Evolutionary conservation across 1,140 invertebrate genomes (phyloP).

Genomic region (Drosophila gunungcola): DNA sequence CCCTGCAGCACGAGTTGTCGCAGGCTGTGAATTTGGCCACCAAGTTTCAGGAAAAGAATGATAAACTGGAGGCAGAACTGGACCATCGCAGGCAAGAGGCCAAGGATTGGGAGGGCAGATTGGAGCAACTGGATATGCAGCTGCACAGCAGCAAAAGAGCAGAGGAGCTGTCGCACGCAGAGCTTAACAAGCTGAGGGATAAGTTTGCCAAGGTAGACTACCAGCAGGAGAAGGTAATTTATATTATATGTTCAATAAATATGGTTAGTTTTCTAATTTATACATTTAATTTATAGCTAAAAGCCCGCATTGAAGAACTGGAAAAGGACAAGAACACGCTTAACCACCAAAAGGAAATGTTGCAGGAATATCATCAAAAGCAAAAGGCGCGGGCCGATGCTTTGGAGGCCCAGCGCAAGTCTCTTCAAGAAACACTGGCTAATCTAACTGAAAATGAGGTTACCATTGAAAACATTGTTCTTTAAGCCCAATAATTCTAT

Average conservation of each 20-base stretch:
- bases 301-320: constrained; percentile 60
- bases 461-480: too few species aligned
- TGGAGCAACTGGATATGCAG: constrained; percentile 74
- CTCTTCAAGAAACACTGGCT: constrained; percentile 68
- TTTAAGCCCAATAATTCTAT: neutral
- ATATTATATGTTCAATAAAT: accelerated
- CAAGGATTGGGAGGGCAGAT: constrained; percentile 44
- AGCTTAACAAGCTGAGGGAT: constrained; percentile 77
- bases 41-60: constrained; percentile 78
- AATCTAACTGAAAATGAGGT: constrained; percentile 79
- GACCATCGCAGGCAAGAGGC: constrained; percentile 34
- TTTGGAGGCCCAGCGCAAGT: constrained; percentile 69
- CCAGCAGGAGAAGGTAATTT: constrained; percentile 71
- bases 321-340: constrained; percentile 68
- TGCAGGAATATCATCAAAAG: constrained; percentile 80
- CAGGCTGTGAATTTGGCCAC: constrained; percentile 71
- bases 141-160: constrained; percentile 61
- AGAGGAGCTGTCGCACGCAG: constrained; percentile 66
- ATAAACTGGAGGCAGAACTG: constrained; percentile 68
- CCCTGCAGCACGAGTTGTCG: constrained; percentile 72
- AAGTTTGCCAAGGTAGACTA: constrained; percentile 73
- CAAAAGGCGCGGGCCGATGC: constrained; percentile 70
- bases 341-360: constrained; percentile 73
- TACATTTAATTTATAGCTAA: constrained; percentile 39
- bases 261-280: neutral